Evolutionary conservation across 2,888 invertebrate species (phyloP), one percentile per base, ranked within the genome.

Genomic region (Euproctis similis): DNA sequence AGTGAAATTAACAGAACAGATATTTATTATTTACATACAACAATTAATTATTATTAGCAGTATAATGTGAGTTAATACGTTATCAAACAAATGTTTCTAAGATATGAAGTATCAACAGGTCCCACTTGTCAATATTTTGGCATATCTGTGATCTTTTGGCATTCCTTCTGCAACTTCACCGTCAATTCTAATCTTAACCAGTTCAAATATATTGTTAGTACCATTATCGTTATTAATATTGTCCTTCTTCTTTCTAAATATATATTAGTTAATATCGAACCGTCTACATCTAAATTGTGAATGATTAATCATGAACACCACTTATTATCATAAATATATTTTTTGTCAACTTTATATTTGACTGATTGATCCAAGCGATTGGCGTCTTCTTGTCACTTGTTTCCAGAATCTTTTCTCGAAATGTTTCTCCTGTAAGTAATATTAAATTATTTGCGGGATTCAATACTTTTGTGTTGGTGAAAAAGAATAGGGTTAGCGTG

Each of bases 361-460:
- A 59, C 76, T 81, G 51, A 78, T 61, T 39, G 81, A 73, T 49
- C 82, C 82, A 39, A 73, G 70, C 36, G 89, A 87, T 59, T 90
- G 88, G 46, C 89, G 86, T 69, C 92, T 87, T 82, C 89, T 89
- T 49, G 89, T 90, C 54, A 92, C 87, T 70, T 92, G 92, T 76
- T 91, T 92, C 92, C 92, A 92, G 68, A 92, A 91, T 58, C 92
- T 85, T 66, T 91, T 88, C 67, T 92, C 92, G 67, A 92, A 76
- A 61, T 90, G 89, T 71, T 90, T 92, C 60, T 92, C 92, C 92
- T 92, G 78, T 30, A 85, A 86, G 57, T n/a, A 71, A 45, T 31
- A 54, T 43, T 36, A 31, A 13, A 46, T 47, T 53, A 58, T 50
- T 58, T 37, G 44, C 9, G 34, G 8, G 30, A 3, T 20, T n/a